phyloP scores from a whole-genome alignment of 2,113 vertebrate species.

The Anarhynchus alexandrinus region DNA sequence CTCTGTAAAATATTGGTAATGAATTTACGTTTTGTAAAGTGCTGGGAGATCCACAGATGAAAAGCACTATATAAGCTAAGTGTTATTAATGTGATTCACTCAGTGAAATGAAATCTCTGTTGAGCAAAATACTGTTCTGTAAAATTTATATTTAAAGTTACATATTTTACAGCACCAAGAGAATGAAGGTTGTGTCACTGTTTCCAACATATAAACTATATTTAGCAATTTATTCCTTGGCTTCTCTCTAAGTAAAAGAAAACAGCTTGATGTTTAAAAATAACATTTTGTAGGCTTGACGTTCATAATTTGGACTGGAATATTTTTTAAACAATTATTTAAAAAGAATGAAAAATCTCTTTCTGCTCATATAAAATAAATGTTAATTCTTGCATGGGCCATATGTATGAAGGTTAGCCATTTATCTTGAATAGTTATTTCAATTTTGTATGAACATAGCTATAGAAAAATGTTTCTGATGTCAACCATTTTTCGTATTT shows the following conservation, averaged over 20 bases:
- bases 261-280: slow-evolving; percentile 65
- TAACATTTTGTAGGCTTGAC: slow-evolving; percentile 61
- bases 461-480: not conserved
- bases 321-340: slow-evolving; percentile 53
- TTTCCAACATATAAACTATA: slow-evolving; percentile 66
- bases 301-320: slow-evolving; percentile 34
- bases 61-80: slow-evolving; percentile 60
- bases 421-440: slow-evolving; percentile 28
- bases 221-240: slow-evolving; percentile 64
- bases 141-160: slow-evolving; percentile 62
- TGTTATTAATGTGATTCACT: slow-evolving; percentile 67
- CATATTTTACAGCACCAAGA: slow-evolving; percentile 55
- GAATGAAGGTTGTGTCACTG: slow-evolving; percentile 65
- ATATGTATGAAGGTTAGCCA: not conserved
- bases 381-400: not conserved
- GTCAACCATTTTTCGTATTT: not conserved
- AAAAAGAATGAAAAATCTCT: slow-evolving; percentile 29
- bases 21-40: slow-evolving; percentile 64
- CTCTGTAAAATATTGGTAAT: slow-evolving; percentile 62
- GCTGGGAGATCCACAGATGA: slow-evolving; percentile 54
- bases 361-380: not conserved
- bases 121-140: slow-evolving; percentile 41
- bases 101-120: slow-evolving; percentile 63
- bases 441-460: not conserved
- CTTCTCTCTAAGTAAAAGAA: slow-evolving; percentile 61